A percentile compares a stretch with the other conserved stretches of the same genome.
These are phyloP conservation scores for Bergia sp. DNA, from an alignment of 92 coral and sea anemone genomes.

Conservation along the genomic window DNA sequence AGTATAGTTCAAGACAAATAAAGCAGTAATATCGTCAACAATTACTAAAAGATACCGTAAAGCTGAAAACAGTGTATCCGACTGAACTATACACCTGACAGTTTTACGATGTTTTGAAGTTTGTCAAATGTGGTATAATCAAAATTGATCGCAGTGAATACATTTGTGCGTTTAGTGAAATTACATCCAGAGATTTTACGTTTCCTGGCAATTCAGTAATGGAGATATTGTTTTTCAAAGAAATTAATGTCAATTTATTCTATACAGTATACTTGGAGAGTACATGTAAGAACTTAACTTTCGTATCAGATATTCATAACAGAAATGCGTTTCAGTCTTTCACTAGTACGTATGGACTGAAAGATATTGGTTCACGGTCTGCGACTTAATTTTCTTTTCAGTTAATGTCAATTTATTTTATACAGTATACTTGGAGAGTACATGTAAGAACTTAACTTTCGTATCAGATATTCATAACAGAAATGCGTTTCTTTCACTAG, in stretches of 20 bases:
- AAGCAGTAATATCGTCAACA: conserved; percentile 36
- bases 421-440: not conserved
- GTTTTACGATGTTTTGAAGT: not conserved
- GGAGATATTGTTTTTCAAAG: conserved; percentile 1
- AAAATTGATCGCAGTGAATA: not conserved
- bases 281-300: not conserved
- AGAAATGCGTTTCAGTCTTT: not conserved
- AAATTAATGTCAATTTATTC: conserved; percentile 6
- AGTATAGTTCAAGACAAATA: conserved; percentile 29
- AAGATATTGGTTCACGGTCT: not conserved
- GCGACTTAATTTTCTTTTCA: not conserved
- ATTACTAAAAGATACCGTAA: conserved; percentile 10
- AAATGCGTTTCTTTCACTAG: not conserved
- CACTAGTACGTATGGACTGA: not conserved
- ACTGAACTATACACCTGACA: not conserved
- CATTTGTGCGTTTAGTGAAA: not conserved
- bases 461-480: too few species aligned
- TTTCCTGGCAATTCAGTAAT: conserved; percentile 30
- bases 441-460: not conserved
- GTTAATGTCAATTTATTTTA: not conserved
- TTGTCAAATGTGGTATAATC: not conserved
- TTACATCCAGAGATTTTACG: conserved; percentile 10
- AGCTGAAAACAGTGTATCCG: not conserved
- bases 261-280: not conserved
- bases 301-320: not conserved